Evolutionary conservation across 2,888 invertebrate species (phyloP), one percentile per base, ranked within the genome.

Genomic region (Marasmarcha lunaedactyla): DNA sequence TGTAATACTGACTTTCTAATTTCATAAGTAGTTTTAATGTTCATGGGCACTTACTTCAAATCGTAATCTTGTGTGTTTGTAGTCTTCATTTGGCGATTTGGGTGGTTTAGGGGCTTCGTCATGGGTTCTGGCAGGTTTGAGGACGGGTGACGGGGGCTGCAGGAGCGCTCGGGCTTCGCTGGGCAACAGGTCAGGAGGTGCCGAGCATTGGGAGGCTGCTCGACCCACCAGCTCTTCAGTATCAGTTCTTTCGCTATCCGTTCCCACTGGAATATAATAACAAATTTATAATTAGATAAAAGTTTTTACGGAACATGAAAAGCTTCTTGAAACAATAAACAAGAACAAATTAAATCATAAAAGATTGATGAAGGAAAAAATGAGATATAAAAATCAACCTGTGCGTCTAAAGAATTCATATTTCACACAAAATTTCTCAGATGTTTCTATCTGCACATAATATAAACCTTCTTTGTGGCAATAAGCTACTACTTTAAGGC

Each of bases 191-290:
- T 88, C 88, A 7, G 88, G 88, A 7, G 88, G 88, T 5, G 88
- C 88, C 36, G 88, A 88, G 46, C 88, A 88, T 26, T 87, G 87
- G 10, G 88, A 88, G 35, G 86, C 83, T 33, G 88, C 87, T 34
- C 88, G 76, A 35, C 88, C 88, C 57, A 90, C 85, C 62, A 90
- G 67, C 63, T 90, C 90, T 54, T 90, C 90, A 0, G 90, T 90
- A 58, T 90, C 90, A 33, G 90, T 89, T 43, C 88, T 84, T 61
- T 88, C 84, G 46, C 84, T 86, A 65, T 89, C 89, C 48, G 86
- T 87, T 36, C 86, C 78, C 48, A 89, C 89, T 89, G 81, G 26
- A 85, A 84, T 44, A 14, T 43, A 42, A 39, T 42, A n/a, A n/a
- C n/a, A 15, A 40, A 20, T 4, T 33, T 20, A 15, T 33, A 2